phyloP scores from a whole-genome alignment of 2,888 invertebrate genomes.

The Apomyelois bistriatella region DNA sequence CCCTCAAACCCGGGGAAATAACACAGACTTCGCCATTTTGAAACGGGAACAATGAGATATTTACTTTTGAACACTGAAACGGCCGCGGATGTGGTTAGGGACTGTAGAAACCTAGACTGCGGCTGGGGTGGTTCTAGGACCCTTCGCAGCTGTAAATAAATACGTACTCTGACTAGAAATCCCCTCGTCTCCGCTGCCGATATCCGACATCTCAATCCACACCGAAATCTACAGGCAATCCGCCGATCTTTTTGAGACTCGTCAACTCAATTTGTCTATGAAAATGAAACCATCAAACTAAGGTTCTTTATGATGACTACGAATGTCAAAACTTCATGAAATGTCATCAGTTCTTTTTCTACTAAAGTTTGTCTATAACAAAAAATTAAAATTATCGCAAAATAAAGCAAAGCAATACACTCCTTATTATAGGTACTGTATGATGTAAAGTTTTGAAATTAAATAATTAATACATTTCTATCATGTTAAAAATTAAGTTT shows the following conservation, averaged over 20 bases:
- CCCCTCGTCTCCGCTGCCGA: slow-evolving; percentile 89
- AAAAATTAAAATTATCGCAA: background rate
- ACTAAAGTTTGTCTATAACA: background rate
- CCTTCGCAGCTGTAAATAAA: slow-evolving; percentile 52
- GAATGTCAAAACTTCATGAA: background rate
- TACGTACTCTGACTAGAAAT: slow-evolving; percentile 89
- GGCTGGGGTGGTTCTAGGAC: slow-evolving; percentile 36
- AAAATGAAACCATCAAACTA: slow-evolving; percentile 63
- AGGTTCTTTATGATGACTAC: slow-evolving; percentile 35
- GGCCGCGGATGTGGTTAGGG: slow-evolving; percentile 44
- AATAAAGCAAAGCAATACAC: too few species aligned
- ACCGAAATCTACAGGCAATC: slow-evolving; percentile 75
- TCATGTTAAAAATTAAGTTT: too few species aligned
- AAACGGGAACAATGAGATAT: slow-evolving; percentile 79
- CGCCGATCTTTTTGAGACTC: slow-evolving; percentile 69
- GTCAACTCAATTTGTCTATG: slow-evolving; percentile 69
- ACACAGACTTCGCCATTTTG: slow-evolving; percentile 76
- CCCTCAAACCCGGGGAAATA: slow-evolving; percentile 33
- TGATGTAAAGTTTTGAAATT: too few species aligned
- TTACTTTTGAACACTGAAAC: slow-evolving; percentile 68
- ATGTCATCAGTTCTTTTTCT: background rate
- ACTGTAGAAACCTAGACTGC: slow-evolving; percentile 47
- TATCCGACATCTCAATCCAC: slow-evolving; percentile 86
- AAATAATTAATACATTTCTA: too few species aligned
- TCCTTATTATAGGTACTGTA: too few species aligned